Base-by-base conservation (phyloP, 1,140 invertebrate species). In the Mycetomoellerius zeteki region DNA sequence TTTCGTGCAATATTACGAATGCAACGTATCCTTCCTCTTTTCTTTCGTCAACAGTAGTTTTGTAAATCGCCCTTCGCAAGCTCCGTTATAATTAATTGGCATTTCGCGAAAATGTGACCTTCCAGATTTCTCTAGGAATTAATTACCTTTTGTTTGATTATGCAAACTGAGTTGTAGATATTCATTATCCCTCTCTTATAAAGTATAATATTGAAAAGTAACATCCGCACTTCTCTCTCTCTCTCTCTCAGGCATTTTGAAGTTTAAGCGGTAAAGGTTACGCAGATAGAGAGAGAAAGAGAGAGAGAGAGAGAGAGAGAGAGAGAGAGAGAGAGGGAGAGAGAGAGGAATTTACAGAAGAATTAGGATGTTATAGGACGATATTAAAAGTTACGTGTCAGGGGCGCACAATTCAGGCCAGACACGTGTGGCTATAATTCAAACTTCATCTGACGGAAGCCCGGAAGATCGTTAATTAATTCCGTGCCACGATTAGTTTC, bases 381-480 rank as follows among this genome's bases (percentile, higher is more conserved):
- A 58, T 77, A 43, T 77, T 62, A 43, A 60, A 77, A 77, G 21
- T 77, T 27, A 76, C 21, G 30, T 33, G 24, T 30, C 19, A 37
- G 8, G 8, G 69, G 0, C 21, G 24, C 14, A 3, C 1, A 65
- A 37, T 65, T 21, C 19, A 37, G 19, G 64, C 19, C 64, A 65
- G 30, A 37, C 64, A 65, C 33, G 30, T 65, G 33, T 65, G 33
- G 64, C 33, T 12, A n/a, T 14, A 19, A 65, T 37, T 65, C 3
- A 19, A 65, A 21, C 64, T 12, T 65, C 27, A 33, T 19, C 7
- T 19, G 30, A 64, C 30, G 62, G 33, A 65, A 37, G 8, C 8
- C 64, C 64, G 33, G 64, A 65, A 37, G 33, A 65, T 37, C 14
- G n/a, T 65, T 65, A 65, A 65, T 65, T 37, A 65, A 65, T 65